Evolutionary conservation across 2,113 vertebrate genomes (phyloP).

Genomic region (Atractosteus spatula): DNA sequence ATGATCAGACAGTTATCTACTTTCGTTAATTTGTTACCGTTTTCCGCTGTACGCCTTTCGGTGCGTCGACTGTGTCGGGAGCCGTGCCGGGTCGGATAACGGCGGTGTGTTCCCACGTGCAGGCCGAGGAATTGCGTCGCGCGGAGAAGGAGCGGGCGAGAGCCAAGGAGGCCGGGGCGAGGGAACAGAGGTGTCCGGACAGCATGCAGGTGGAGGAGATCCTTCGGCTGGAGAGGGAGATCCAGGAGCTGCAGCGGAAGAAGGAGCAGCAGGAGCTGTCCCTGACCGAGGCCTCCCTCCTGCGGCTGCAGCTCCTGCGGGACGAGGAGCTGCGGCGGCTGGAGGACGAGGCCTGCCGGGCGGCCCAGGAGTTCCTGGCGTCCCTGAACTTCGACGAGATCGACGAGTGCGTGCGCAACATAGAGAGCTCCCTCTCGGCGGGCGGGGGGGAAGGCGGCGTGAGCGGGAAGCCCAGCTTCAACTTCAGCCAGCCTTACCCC

Average conservation of each 20-base stretch:
- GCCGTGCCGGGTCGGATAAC: too few species aligned
- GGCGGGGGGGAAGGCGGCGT: conserved; percentile 33
- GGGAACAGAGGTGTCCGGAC: conserved; percentile 70
- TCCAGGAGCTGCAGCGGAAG: conserved; percentile 84
- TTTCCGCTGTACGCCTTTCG: too few species aligned
- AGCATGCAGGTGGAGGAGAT: conserved; percentile 92
- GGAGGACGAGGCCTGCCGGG: conserved; percentile 89
- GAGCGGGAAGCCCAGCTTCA: conserved; percentile 65
- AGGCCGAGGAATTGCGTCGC: conserved; percentile 65
- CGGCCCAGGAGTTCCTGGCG: conserved; percentile 92
- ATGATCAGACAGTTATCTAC: too few species aligned
- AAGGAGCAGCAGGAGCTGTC: conserved; percentile 92
- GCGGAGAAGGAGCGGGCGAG: conserved; percentile 48
- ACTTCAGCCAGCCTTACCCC: conserved; percentile 74
- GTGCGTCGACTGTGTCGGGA: too few species aligned
- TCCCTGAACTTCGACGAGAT: conserved; percentile 96
- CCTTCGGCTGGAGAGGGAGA: conserved; percentile 89
- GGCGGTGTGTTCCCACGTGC: not conserved
- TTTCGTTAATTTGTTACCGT: too few species aligned
- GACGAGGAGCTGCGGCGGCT: conserved; percentile 84
- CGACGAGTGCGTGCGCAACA: conserved; percentile 90
- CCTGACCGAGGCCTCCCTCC: conserved; percentile 82
- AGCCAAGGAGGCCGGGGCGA: conserved; percentile 52
- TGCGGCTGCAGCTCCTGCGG: conserved; percentile 80
- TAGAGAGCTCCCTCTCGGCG: conserved; percentile 81